A percentile compares a stretch with the other conserved stretches of the same genome.
Conservation (phyloP, 2,113 vertebrate species). For the Crotalus tigris region DNA sequence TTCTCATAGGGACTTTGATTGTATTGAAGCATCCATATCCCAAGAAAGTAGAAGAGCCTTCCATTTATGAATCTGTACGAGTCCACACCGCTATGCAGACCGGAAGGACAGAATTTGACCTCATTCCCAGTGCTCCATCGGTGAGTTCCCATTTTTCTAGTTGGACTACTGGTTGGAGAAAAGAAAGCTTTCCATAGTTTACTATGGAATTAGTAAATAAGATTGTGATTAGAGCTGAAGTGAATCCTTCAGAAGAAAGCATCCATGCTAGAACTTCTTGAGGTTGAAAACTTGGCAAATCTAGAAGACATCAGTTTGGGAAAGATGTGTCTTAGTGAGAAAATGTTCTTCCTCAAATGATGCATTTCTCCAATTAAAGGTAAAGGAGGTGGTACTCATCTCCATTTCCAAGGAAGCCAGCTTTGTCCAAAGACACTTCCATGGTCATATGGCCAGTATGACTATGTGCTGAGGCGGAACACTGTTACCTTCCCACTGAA, state of each 20-base stretch:
- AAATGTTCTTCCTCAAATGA: background rate
- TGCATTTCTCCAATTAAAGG: background rate
- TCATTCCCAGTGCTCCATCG: conserved; percentile 84
- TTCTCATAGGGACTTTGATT: conserved; percentile 72
- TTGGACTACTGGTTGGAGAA: background rate
- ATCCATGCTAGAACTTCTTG: background rate
- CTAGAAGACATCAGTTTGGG: background rate
- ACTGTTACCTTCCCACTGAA: background rate
- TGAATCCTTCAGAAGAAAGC: background rate
- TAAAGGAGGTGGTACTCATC: background rate
- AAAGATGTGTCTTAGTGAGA: background rate
- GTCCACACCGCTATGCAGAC: conserved; percentile 95
- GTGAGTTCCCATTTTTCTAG: conserved; percentile 65
- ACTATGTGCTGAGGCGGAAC: background rate
- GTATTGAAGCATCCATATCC: conserved; percentile 86
- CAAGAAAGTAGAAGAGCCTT: conserved; percentile 86
- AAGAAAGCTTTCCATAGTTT: background rate
- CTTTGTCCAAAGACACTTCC: background rate
- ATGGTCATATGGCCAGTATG: background rate
- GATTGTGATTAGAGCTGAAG: background rate
- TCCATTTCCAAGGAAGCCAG: background rate
- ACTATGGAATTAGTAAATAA: background rate
- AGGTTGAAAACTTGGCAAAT: background rate
- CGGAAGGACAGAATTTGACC: conserved; percentile 81
- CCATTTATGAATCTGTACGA: conserved; percentile 93